These are phyloP conservation scores for Dermatemys mawii DNA, from an alignment of 2,113 vertebrate genomes.

Conservation along the genomic window DNA sequence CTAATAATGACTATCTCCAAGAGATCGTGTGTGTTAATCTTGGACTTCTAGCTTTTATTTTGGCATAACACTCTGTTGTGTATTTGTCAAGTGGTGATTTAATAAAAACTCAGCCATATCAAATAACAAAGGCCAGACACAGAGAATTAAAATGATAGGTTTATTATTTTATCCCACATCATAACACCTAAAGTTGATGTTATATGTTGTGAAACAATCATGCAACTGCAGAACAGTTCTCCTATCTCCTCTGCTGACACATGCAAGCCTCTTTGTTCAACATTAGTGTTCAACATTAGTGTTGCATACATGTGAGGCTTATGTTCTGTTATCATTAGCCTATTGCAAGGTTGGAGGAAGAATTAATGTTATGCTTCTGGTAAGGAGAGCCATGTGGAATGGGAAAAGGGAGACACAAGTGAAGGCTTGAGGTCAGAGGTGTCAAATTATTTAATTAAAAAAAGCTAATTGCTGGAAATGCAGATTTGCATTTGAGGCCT, in stretches of 20 bases:
- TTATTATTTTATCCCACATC: neutral
- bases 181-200: neutral
- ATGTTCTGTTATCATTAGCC: neutral
- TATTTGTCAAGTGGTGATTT: constrained; percentile 15
- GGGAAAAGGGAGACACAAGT: neutral
- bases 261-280: neutral
- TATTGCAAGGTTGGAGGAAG: neutral
- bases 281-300: neutral
- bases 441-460: neutral
- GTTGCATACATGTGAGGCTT: neutral
- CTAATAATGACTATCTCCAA: neutral
- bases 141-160: constrained; percentile 2
- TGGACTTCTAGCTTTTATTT: neutral
- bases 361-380: neutral
- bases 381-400: neutral
- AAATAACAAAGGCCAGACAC: neutral
- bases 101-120: constrained; percentile 1
- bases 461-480: neutral
- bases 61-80: neutral
- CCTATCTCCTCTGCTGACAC: neutral
- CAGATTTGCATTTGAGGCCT: neutral
- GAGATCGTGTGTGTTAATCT: neutral
- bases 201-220: neutral
- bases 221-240: neutral
- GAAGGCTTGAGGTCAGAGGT: constrained; percentile 4